Conservation (phyloP, 2,797 vertebrate genomes). For the Malacoraja senta region DNA sequence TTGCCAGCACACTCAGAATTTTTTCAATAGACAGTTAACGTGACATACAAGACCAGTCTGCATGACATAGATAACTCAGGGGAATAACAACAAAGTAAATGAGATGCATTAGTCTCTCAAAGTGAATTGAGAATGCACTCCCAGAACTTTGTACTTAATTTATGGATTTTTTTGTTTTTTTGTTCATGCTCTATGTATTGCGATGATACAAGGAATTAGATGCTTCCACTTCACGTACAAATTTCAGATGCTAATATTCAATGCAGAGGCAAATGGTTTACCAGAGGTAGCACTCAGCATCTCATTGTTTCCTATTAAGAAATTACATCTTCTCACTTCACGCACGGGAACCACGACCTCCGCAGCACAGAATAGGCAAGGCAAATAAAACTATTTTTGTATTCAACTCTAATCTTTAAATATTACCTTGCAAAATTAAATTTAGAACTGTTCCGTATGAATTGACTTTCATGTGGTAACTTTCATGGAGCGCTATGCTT, state of each 20-base stretch:
- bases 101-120: slow-evolving; percentile 84
- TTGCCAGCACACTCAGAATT: slow-evolving; percentile 63
- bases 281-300: slow-evolving; percentile 52
- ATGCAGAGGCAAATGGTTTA: slow-evolving; percentile 64
- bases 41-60: slow-evolving; percentile 67
- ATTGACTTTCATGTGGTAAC: slow-evolving; percentile 36
- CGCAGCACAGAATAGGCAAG: background rate
- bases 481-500: slow-evolving; percentile 65
- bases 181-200: background rate
- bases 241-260: slow-evolving; percentile 60
- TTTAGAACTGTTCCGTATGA: too few species aligned
- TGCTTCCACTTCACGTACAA: slow-evolving; percentile 61
- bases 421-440: background rate
- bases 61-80: slow-evolving; percentile 81
- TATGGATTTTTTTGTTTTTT: slow-evolving; percentile 49
- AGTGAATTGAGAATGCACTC: slow-evolving; percentile 84
- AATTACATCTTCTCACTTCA: slow-evolving; percentile 45
- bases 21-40: slow-evolving; percentile 67
- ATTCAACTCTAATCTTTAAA: background rate
- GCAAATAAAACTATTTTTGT: background rate
- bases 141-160: slow-evolving; percentile 82
- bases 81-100: slow-evolving; percentile 72
- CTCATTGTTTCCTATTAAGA: slow-evolving; percentile 55
- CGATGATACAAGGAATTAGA: slow-evolving; percentile 52
- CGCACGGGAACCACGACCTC: background rate